phyloP scores from a whole-genome alignment of 2,113 vertebrate species.

The Speoplatyrhinus poulsoni region DNA sequence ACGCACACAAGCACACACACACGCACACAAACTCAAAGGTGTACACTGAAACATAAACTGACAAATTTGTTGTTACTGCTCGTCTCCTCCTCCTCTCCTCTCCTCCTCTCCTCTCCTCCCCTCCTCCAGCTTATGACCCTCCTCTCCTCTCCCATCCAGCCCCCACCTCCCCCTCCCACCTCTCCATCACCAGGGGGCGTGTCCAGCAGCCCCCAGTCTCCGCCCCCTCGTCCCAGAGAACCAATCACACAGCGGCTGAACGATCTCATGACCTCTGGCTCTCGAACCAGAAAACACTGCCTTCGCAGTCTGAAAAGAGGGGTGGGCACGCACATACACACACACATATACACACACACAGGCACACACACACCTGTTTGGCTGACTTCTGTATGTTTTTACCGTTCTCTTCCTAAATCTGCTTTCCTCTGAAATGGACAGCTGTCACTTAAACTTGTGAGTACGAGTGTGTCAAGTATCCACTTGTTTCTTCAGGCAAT shows the following conservation, averaged over 20 bases:
- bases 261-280: conserved; percentile 91
- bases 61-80: neutral
- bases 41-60: neutral
- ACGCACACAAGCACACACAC: neutral
- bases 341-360: neutral
- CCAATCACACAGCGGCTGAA: conserved; percentile 97
- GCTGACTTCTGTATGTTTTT: neutral
- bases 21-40: neutral
- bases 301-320: conserved; percentile 95
- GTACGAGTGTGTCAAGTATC: conserved; percentile 70
- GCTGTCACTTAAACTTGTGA: conserved; percentile 99
- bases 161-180: conserved; percentile 90
- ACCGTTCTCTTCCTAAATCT: conserved; percentile 29
- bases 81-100: neutral
- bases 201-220: conserved; percentile 90
- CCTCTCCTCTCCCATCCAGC: conserved; percentile 67
- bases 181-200: conserved; percentile 88
- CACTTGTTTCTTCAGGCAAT: neutral
- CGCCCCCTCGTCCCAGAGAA: conserved; percentile 91
- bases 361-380: neutral
- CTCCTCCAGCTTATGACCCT: conserved; percentile 1
- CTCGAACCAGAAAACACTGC: conserved; percentile 99
- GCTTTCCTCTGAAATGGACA: conserved; percentile 64
- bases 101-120: neutral
- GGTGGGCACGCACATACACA: conserved; percentile 70